phyloP scores from a whole-genome alignment of 2,888 invertebrate species.

The Nasonia oneida region DNA sequence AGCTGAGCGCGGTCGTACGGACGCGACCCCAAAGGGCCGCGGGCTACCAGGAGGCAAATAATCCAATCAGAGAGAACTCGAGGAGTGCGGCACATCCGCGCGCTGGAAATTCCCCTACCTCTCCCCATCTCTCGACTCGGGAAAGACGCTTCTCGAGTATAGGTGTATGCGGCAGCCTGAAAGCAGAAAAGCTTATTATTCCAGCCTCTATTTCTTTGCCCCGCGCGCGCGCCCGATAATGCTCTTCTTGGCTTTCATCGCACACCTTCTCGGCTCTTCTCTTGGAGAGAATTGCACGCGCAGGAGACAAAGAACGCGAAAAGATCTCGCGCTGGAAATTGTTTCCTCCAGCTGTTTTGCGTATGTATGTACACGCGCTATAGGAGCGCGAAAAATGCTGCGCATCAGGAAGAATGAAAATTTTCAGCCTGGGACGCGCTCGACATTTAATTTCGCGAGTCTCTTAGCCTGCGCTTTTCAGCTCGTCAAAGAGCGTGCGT shows the following conservation, averaged over 20 bases:
- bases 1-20: neutral
- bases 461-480: neutral
- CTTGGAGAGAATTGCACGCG: neutral
- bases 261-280: neutral
- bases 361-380: slow-evolving; percentile 1
- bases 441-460: slow-evolving; percentile 24
- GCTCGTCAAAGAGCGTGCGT: neutral
- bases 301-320: neutral
- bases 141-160: neutral
- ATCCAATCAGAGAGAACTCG: slow-evolving; percentile 51
- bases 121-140: neutral
- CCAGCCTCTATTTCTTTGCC: slow-evolving; percentile 19
- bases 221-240: slow-evolving; percentile 12
- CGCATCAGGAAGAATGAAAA: slow-evolving; percentile 29
- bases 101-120: neutral
- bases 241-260: neutral
- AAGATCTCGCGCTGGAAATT: slow-evolving; percentile 40
- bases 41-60: slow-evolving; percentile 39
- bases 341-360: slow-evolving; percentile 38
- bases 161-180: neutral
- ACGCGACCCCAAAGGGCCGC: slow-evolving; percentile 27
- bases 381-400: neutral
- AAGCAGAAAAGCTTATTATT: slow-evolving; percentile 45
- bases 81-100: neutral
- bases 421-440: neutral